Evolutionary conservation across 1,140 invertebrate species (phyloP).

Genomic region (Hestina assimilis): DNA sequence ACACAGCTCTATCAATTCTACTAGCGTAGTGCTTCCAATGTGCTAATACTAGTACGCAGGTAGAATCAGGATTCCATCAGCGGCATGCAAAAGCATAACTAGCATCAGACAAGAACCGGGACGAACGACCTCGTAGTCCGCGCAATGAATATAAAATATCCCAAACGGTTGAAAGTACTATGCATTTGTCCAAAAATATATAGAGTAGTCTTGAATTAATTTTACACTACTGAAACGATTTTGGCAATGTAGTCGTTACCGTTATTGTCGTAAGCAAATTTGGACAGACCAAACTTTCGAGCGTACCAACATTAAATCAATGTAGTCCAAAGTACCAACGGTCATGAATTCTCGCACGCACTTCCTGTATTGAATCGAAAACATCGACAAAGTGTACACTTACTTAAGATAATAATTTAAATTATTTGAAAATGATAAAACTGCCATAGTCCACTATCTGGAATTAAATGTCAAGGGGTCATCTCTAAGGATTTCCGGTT

Average conservation of each 20-base stretch:
- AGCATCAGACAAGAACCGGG: conserved; percentile 65
- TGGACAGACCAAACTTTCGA: conserved; percentile 31
- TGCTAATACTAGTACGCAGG: conserved; percentile 60
- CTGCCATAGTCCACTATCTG: conserved; percentile 41
- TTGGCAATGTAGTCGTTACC: not conserved
- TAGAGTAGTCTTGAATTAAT: not conserved
- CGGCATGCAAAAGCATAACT: conserved; percentile 62
- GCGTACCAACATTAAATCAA: conserved; percentile 26
- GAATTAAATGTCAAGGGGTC: conserved; percentile 50
- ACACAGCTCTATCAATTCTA: conserved; percentile 39
- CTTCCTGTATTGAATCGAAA: conserved; percentile 49
- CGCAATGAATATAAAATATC: conserved; percentile 66
- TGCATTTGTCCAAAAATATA: conserved; percentile 3
- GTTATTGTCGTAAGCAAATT: conserved; percentile 24
- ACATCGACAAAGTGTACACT: conserved; percentile 1
- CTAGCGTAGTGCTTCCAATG: conserved; percentile 50
- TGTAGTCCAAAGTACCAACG: conserved; percentile 18
- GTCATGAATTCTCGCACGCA: conserved; percentile 59
- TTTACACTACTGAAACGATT: not conserved
- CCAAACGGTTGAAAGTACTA: conserved; percentile 38
- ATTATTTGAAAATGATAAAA: not conserved
- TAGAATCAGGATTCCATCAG: conserved; percentile 54
- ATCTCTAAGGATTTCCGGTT: conserved; percentile 53
- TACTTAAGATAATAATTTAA: not conserved
- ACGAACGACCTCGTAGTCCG: conserved; percentile 69